phyloP scores from a whole-genome alignment of 2,797 vertebrate species.

The Pangasius larnaudii region DNA sequence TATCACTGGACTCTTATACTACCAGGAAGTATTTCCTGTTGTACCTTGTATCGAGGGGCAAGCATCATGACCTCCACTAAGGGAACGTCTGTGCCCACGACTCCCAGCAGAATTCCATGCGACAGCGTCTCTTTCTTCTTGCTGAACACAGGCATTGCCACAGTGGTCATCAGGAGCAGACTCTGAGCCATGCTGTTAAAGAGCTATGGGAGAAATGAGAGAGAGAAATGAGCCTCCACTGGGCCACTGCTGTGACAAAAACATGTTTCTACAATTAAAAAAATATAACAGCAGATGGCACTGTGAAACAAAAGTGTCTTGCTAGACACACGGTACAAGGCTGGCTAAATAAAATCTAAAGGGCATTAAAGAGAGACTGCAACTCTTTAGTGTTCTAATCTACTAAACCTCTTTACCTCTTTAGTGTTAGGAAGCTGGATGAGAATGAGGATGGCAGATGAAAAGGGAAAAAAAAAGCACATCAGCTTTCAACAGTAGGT shows the following conservation, averaged over 20 bases:
- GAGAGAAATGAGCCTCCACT: not conserved
- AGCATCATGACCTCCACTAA: slow-evolving; percentile 91
- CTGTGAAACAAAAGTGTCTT: slow-evolving; percentile 9
- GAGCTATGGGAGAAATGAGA: slow-evolving; percentile 68
- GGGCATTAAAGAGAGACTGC: slow-evolving; percentile 10
- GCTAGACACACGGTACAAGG: not conserved
- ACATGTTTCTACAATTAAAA: not conserved
- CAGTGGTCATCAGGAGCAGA: slow-evolving; percentile 83
- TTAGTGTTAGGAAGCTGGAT: slow-evolving; percentile 84
- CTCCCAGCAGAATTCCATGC: slow-evolving; percentile 94
- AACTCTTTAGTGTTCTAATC: slow-evolving; percentile 5
- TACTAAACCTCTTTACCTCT: slow-evolving; percentile 79
- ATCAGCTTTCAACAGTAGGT: slow-evolving; percentile 16
- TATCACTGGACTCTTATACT: not conserved
- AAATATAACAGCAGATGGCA: slow-evolving; percentile 49
- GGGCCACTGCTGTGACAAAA: not conserved
- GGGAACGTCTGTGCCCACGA: slow-evolving; percentile 92
- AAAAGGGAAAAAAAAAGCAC: slow-evolving; percentile 15
- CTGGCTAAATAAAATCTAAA: slow-evolving; percentile 33
- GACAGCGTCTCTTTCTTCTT: slow-evolving; percentile 90
- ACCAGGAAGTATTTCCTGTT: not conserved
- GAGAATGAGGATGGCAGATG: slow-evolving; percentile 54
- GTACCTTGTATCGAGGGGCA: slow-evolving; percentile 91
- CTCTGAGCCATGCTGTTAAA: slow-evolving; percentile 82
- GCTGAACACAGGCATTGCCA: slow-evolving; percentile 91